Base-by-base conservation (phyloP, 2,797 vertebrate species). In the Pogonophryne albipinna region DNA sequence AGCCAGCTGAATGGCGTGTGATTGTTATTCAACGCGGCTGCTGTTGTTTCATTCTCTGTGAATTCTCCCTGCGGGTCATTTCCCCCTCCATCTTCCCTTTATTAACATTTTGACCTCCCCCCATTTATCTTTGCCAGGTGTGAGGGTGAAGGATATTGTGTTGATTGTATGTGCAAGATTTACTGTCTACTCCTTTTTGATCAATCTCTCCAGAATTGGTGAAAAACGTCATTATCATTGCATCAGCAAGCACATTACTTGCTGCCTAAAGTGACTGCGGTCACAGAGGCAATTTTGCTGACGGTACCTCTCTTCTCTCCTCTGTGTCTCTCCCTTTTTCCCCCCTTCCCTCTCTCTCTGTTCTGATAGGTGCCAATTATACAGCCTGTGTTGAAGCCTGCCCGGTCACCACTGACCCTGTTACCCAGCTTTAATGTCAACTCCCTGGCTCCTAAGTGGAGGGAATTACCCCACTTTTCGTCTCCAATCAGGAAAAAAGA, bases 381-480 rank as follows among this genome's bases (percentile, higher is more conserved):
- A 86, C 67, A 90, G 82, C 83, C 93, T 80, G 79, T 65, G 89
- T 90, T 88, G 91, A 95, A 92, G 92, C 94, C 92, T 84, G 78
- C 83, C 87, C 61, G 85, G 73, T 85, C 58, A 9, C 74, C 80
- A 81, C 82, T 95, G 93, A 95, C 94, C 80, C 76, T 80, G 27
- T 91, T 88, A 71, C 72, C 91, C 89, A n/a, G 88, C 84, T 86
- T 94, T 92, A 92, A 95, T 95, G 94, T 92, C 84, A 91, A 91
- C 91, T 90, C 91, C 61, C 78, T 51, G 84, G 86, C 84, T 83
- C 82, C 87, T 69, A 83, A 92, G 90, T 94, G 91, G 74, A 91
- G 93, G 96, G 95, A 96, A 94, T 95, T 95, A 94, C 93, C 86
- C 91, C 92, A 1, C 73, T 87, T 82, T 84, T 82, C 94, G 93